These are phyloP conservation scores for Meloidogyne floridensis DNA, from an alignment of 1,140 invertebrate species.

Conservation along the genomic window DNA sequence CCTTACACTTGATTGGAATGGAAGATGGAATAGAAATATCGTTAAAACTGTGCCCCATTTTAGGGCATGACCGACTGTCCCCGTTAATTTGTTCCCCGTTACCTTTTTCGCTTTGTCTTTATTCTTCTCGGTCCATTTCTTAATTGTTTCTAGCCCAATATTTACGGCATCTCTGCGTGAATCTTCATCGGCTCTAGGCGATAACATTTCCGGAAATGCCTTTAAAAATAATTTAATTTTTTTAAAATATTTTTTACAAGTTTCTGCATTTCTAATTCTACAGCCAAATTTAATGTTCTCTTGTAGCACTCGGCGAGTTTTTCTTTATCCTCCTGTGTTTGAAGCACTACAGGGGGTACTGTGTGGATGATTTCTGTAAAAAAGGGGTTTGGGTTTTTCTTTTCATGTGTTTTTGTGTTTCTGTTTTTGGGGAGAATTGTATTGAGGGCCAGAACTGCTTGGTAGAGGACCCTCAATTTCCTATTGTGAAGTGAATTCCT, in stretches of 20 bases:
- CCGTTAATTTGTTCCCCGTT: not conserved
- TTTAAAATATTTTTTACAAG: not conserved
- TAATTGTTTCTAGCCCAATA: slow-evolving; percentile 20
- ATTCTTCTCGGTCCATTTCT: slow-evolving; percentile 15
- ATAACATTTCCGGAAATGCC: slow-evolving; percentile 28
- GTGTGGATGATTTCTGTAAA: slow-evolving; percentile 23
- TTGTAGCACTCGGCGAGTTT: slow-evolving; percentile 25
- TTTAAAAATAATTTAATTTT: not conserved
- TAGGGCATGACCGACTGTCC: no score
- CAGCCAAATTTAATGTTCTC: slow-evolving; percentile 10
- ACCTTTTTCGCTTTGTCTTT: slow-evolving; percentile 6
- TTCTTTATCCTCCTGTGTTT: slow-evolving; percentile 23
- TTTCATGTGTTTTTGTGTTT: not conserved
- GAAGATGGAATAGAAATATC: no score
- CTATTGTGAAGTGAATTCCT: no score
- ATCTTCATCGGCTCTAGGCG: slow-evolving; percentile 1
- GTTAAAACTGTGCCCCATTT: no score
- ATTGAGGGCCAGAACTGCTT: no score
- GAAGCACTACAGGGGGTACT: slow-evolving; percentile 18
- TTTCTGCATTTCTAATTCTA: not conserved
- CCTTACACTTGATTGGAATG: no score
- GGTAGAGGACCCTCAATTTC: no score
- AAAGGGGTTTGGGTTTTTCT: not conserved
- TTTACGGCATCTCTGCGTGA: not conserved
- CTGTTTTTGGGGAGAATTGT: not conserved